These are phyloP conservation scores for Megalopta genalis DNA, from an alignment of 1,140 invertebrate genomes.

Conservation along the genomic window DNA sequence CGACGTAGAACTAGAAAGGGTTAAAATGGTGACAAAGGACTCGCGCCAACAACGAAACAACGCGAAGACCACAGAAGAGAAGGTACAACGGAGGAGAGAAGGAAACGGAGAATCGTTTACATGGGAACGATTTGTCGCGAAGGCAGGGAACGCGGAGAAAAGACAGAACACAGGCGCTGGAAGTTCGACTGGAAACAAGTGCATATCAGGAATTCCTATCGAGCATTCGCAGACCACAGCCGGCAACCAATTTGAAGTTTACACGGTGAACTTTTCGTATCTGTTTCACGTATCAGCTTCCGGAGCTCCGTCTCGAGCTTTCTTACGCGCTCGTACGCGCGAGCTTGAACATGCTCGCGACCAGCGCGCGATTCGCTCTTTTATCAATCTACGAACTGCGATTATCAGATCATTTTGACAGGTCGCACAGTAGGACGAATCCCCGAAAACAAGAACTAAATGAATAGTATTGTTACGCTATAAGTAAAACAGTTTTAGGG, in stretches of 20 bases:
- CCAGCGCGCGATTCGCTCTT: no score
- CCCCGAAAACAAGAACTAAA: no score
- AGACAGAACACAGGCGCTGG: constrained; percentile 13
- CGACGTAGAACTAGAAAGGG: no score
- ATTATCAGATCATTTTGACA: no score
- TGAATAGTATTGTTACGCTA: no score
- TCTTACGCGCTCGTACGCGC: not conserved
- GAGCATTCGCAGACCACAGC: constrained; percentile 45
- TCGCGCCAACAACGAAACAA: not conserved
- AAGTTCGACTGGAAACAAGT: constrained; percentile 58
- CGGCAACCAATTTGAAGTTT: constrained; percentile 66
- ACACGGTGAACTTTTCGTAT: constrained; percentile 57
- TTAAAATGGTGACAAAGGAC: not conserved
- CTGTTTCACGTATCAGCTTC: constrained; percentile 44
- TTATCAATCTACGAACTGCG: no score
- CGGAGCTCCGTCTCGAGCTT: constrained; percentile 27
- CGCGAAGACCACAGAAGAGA: not conserved
- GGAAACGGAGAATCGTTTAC: constrained; percentile 14
- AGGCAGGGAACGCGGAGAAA: constrained; percentile 19
- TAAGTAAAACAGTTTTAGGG: no score
- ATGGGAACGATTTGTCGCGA: not conserved
- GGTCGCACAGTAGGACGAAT: no score
- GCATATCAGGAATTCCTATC: constrained; percentile 57
- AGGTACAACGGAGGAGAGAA: not conserved
- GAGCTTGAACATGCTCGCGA: no score